Conservation (phyloP, 2,797 vertebrate genomes). For the Gephyroberyx darwinii region DNA sequence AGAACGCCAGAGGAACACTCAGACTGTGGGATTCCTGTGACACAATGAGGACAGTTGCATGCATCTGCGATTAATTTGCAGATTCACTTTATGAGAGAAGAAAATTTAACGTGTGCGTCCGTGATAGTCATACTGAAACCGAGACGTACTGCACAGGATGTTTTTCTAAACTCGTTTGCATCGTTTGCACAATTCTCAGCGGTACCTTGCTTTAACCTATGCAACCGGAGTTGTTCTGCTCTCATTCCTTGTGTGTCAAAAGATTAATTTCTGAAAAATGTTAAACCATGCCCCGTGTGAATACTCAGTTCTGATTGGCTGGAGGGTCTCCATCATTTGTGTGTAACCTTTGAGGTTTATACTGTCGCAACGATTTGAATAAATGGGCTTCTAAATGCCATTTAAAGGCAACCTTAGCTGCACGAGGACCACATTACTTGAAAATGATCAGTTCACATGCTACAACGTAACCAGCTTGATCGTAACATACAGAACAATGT, state of each 20-base stretch:
- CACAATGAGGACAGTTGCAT: slow-evolving; percentile 76
- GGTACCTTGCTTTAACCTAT: slow-evolving; percentile 15
- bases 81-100: slow-evolving; percentile 47
- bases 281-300: background rate
- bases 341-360: slow-evolving; percentile 18
- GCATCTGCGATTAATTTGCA: slow-evolving; percentile 57
- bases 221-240: slow-evolving; percentile 21
- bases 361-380: slow-evolving; percentile 10
- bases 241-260: slow-evolving; percentile 9
- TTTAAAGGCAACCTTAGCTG: background rate
- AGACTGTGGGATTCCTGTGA: slow-evolving; percentile 64
- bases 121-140: background rate
- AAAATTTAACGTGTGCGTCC: background rate
- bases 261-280: slow-evolving; percentile 26
- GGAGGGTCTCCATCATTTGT: background rate
- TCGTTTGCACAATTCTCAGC: slow-evolving; percentile 22
- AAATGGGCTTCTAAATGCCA: background rate
- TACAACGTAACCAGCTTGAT: background rate
- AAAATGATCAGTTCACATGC: background rate
- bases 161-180: slow-evolving; percentile 43
- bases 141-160: slow-evolving; percentile 38
- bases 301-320: background rate
- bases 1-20: slow-evolving; percentile 63
- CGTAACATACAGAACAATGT: too few relatives aligned
- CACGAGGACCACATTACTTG: background rate